Base-by-base conservation (phyloP, 2,113 vertebrate genomes). In the Charina bottae region DNA sequence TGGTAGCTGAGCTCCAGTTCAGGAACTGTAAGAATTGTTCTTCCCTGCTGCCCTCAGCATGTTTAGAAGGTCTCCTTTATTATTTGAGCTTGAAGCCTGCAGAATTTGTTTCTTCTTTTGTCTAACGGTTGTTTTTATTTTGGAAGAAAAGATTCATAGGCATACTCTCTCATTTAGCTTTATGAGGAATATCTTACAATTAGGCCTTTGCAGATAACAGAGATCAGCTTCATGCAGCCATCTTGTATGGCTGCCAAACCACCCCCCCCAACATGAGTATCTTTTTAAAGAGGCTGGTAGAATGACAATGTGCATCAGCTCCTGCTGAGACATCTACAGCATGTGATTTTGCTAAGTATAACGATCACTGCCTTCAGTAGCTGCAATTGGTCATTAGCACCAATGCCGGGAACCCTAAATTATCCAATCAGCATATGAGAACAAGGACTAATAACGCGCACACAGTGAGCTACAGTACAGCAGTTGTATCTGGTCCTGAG, bases 351-450 rank as follows among this genome's bases (percentile, higher is more conserved):
- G 28, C 85, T 92, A 55, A 88, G 58, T 55, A 42, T 88, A 23
- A 83, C 55, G 83, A 54, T 78, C 24, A 87, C 17, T 90, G 68
- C 42, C n/a, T 88, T 90, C 85, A 93, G 83, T 88, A 42, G 46
- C 89, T 88, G 85, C 33, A 88, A 64, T 90, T 60, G 56, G 62
- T 72, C 56, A 88, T 93, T 93, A 90, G 53, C 49, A 62, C 21
- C 64, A 93, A 23, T 72, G 28, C 15, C 42, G n/a, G 13, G 23
- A 59, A 59, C 64, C 85, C 26, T 59, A 92, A 60, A 88, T 83
- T 88, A 92, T 68, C 62, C 13, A 83, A 17, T 83, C 86, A 92
- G 26, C 46, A 88, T 59, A 6, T 49, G 49, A 78, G 85, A 86
- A 19, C 84, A 87, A 91, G 53, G 7, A 55, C 26, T 53, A 24